Conservation (phyloP, 2,113 vertebrate genomes). For the Aramus guarauna region DNA sequence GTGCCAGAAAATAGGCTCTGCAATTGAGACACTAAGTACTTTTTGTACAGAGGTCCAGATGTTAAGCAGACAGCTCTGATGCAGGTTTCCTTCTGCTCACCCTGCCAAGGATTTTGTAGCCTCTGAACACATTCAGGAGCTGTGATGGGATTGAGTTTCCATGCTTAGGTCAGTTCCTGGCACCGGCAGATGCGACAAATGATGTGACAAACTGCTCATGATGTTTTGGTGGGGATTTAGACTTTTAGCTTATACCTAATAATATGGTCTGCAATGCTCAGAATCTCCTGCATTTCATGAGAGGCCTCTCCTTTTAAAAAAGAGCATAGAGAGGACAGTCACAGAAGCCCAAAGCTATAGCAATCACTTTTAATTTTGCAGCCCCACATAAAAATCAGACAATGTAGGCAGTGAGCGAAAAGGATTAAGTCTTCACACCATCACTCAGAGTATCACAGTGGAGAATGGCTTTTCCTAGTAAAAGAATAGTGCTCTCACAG, state of each 20-base stretch:
- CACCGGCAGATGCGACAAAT: conserved; percentile 52
- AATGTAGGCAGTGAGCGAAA: neutral
- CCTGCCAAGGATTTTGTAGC: conserved; percentile 52
- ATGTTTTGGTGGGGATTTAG: conserved; percentile 19
- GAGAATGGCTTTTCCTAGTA: neutral
- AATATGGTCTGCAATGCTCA: neutral
- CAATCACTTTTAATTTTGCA: neutral
- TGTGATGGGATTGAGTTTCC: conserved; percentile 57
- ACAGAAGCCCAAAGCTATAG: neutral
- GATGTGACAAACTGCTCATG: conserved; percentile 50
- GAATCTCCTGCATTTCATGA: neutral
- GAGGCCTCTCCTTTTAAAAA: neutral
- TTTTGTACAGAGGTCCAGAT: conserved; percentile 31
- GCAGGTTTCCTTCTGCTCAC: conserved; percentile 38
- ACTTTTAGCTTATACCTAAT: neutral
- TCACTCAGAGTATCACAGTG: neutral
- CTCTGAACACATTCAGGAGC: conserved; percentile 61
- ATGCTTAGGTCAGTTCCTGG: conserved; percentile 65
- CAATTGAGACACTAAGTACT: neutral
- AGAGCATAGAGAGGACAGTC: neutral
- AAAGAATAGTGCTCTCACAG: neutral
- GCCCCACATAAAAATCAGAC: neutral
- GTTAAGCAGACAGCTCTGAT: conserved; percentile 24
- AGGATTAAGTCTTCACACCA: neutral
- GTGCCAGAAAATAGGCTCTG: conserved; percentile 4